Base-by-base conservation (phyloP, 1,140 invertebrate genomes). In the Mesaphorura yosii region DNA sequence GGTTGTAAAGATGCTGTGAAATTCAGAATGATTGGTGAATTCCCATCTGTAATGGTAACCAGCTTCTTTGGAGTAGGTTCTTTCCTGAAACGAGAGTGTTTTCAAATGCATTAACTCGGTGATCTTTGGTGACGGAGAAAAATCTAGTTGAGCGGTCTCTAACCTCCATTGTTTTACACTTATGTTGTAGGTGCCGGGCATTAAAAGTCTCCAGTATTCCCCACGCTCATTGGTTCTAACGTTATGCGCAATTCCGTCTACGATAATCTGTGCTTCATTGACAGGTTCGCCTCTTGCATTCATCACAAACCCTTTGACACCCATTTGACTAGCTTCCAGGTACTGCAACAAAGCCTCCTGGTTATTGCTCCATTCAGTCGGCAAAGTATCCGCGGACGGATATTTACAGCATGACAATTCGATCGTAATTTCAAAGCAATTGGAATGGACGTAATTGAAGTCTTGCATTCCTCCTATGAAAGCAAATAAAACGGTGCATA, bases 401-500 rank as follows among this genome's bases (percentile, higher is more conserved):
- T 83, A 96, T 72, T 98, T 98, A 70, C 88, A 92, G 73, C 95
- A 98, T 41, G 86, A 88, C 47, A 98, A 68, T 69, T 98, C 94
- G 59, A 99, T 81, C 5, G 94, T 98, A 46, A 98, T 80, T 69
- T 98, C 95, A 68, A 95, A 91, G 66, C 90, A 90, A 70, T 97
- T 97, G 10, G 86, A 94, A 57, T 83, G 78, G 4, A 88, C 73
- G 69, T 98, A 98, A 73, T 97, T 98, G 68, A 92, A 98, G 70
- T 98, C 94, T 73, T 97, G 92, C 93, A 97, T 95, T 37, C 91
- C 91, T 63, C 88, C 85, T 80, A 71, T 55, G n/a, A n/a, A n/a
- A n/a, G n/a, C 61, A 59, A 53, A 62, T 62, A 62, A 64, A 44
- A 60, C 25, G 26, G 22, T 10, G 22, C 27, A n/a, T n/a, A n/a